A percentile compares a stretch with the other conserved stretches of the same genome.
Evolutionary conservation across 2,113 vertebrate genomes (phyloP).

Genomic region (Callopanchax toddi): DNA sequence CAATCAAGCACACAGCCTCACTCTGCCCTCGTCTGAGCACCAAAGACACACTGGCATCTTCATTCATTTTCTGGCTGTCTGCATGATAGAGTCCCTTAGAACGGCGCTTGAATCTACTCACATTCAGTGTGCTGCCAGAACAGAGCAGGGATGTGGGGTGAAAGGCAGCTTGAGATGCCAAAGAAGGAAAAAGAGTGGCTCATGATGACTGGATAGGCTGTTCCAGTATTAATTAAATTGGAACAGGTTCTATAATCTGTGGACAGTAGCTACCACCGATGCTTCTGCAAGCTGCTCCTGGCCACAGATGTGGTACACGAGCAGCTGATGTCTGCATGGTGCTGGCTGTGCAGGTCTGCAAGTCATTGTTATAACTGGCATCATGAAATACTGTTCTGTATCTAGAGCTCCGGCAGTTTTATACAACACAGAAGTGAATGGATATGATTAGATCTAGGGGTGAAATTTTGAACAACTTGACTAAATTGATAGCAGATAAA

Average conservation of each 20-base stretch:
- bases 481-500: constrained; percentile 59
- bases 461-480: constrained; percentile 55
- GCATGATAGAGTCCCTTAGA: constrained; percentile 41
- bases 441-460: constrained; percentile 50
- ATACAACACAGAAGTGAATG: constrained; percentile 40
- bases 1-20: constrained; percentile 57
- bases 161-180: constrained; percentile 34
- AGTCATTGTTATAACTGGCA: constrained; percentile 41
- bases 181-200: constrained; percentile 25
- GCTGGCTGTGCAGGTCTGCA: constrained; percentile 30
- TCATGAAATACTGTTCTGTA: constrained; percentile 20
- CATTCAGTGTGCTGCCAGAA: constrained; percentile 30
- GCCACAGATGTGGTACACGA: constrained; percentile 28
- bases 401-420: constrained; percentile 28
- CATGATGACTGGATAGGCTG: constrained; percentile 32
- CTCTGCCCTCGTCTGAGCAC: constrained; percentile 3
- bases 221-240: constrained; percentile 65
- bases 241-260: constrained; percentile 58
- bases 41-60: constrained; percentile 31
- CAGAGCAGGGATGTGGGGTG: constrained; percentile 14
- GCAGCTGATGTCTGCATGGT: constrained; percentile 59
- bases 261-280: constrained; percentile 49
- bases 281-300: constrained; percentile 64
- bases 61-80: constrained; percentile 40
- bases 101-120: constrained; percentile 30